Evolutionary conservation across 2,888 invertebrate species (phyloP).

Genomic region (Antheraea assamensis): DNA sequence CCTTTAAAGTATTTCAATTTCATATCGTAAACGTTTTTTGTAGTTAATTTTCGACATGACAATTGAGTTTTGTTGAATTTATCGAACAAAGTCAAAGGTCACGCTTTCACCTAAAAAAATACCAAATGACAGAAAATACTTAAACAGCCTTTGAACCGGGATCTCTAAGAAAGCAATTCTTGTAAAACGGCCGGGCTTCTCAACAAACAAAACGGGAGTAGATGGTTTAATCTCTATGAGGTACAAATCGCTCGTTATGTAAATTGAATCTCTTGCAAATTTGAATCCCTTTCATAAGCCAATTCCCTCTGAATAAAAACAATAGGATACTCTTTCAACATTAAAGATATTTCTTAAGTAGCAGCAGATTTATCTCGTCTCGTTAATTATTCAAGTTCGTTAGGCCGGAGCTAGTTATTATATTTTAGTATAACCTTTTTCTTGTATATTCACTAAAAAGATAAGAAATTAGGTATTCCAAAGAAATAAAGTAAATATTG

Average conservation of each 20-base stretch:
- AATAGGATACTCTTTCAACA: slow-evolving; percentile 64
- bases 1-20: neutral
- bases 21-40: neutral
- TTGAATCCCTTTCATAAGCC: slow-evolving; percentile 78
- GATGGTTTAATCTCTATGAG: slow-evolving; percentile 69
- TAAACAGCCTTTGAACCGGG: slow-evolving; percentile 35
- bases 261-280: slow-evolving; percentile 79
- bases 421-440: slow-evolving; percentile 30
- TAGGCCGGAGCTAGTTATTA: slow-evolving; percentile 36
- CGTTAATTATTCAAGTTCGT: slow-evolving; percentile 53
- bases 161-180: slow-evolving; percentile 50
- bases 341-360: slow-evolving; percentile 55
- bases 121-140: slow-evolving; percentile 17
- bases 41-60: neutral
- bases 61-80: neutral
- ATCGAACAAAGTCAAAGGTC: slow-evolving; percentile 6
- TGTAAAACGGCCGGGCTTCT: slow-evolving; percentile 50
- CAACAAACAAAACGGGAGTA: slow-evolving; percentile 58
- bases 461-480: neutral
- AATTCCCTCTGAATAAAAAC: slow-evolving; percentile 75
- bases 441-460: slow-evolving; percentile 14
- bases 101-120: neutral
- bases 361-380: slow-evolving; percentile 52
- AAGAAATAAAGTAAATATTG: neutral
- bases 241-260: slow-evolving; percentile 80